phyloP scores from a whole-genome alignment of 2,888 invertebrate species.

The Volucella inanis region DNA sequence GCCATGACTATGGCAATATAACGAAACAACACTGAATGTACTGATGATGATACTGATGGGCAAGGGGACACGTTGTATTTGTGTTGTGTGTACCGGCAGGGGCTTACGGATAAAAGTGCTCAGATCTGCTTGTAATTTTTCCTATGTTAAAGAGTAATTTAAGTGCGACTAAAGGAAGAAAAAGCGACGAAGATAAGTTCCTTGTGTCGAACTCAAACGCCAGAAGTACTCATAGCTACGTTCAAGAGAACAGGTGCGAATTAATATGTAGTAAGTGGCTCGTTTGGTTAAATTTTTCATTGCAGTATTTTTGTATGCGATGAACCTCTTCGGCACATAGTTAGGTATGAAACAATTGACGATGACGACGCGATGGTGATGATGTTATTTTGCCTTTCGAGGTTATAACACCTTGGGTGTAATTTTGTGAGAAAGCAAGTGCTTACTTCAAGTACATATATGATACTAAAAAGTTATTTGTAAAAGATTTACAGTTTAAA shows the following conservation, averaged over 20 bases:
- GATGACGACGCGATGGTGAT: constrained; percentile 19
- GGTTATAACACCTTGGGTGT: constrained; percentile 69
- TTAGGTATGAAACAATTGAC: constrained; percentile 44
- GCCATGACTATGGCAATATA: constrained; percentile 24
- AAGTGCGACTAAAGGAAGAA: constrained; percentile 43
- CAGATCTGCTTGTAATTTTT: constrained; percentile 50
- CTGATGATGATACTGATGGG: constrained; percentile 28
- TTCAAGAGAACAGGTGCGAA: constrained; percentile 69
- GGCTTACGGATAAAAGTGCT: constrained; percentile 48
- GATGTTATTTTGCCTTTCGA: constrained; percentile 60
- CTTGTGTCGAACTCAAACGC: constrained; percentile 10
- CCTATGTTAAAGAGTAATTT: constrained; percentile 71
- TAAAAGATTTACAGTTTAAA: constrained; percentile 5
- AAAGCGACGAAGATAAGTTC: constrained; percentile 22
- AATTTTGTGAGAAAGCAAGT: constrained; percentile 56
- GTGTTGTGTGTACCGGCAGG: constrained; percentile 38
- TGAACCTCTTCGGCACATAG: constrained; percentile 73
- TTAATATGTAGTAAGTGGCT: constrained; percentile 74
- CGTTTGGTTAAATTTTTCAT: constrained; percentile 74
- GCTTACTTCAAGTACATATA: constrained; percentile 42
- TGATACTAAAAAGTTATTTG: constrained; percentile 18
- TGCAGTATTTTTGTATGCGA: constrained; percentile 72
- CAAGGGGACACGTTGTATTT: constrained; percentile 16
- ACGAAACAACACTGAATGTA: constrained; percentile 30
- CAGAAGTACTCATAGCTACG: constrained; percentile 10